These are phyloP conservation scores for Leptoteleia sp. DNA, from an alignment of 1,140 invertebrate species.

Conservation along the genomic window DNA sequence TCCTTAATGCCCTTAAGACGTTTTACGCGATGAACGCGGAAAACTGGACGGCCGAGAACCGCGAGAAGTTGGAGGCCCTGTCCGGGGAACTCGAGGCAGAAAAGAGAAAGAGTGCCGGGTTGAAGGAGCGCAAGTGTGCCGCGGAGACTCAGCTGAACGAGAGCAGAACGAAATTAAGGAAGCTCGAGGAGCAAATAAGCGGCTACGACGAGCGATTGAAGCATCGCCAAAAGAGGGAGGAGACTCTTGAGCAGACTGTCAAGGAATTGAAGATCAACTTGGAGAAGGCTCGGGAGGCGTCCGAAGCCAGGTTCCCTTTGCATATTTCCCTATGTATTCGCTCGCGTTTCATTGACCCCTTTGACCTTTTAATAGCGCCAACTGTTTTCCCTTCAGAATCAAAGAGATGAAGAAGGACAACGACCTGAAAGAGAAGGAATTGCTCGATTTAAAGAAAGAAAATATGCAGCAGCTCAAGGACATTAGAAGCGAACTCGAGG, in stretches of 20 bases:
- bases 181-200: conserved; percentile 34
- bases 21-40: not conserved
- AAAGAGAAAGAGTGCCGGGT: conserved; percentile 3
- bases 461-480: not conserved
- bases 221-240: conserved; percentile 22
- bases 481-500: not conserved
- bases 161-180: conserved; percentile 17
- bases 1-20: conserved; percentile 17
- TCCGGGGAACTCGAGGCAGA: conserved; percentile 17
- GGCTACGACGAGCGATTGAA: not conserved
- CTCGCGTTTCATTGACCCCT: not conserved
- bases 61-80: conserved; percentile 9
- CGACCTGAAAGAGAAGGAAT: conserved; percentile 21
- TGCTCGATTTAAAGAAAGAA: conserved; percentile 18
- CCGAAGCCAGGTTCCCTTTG: conserved; percentile 22
- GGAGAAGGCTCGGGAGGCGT: conserved; percentile 8
- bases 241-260: conserved; percentile 11
- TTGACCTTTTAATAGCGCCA: not conserved
- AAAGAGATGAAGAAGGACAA: conserved; percentile 32
- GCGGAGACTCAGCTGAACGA: conserved; percentile 35
- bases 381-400: conserved; percentile 12
- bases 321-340: not conserved
- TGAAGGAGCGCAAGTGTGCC: conserved; percentile 19
- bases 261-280: conserved; percentile 23
- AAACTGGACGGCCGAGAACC: not conserved